Evolutionary conservation across 2,797 vertebrate species (phyloP).

Genomic region (Esox masquinongy): DNA sequence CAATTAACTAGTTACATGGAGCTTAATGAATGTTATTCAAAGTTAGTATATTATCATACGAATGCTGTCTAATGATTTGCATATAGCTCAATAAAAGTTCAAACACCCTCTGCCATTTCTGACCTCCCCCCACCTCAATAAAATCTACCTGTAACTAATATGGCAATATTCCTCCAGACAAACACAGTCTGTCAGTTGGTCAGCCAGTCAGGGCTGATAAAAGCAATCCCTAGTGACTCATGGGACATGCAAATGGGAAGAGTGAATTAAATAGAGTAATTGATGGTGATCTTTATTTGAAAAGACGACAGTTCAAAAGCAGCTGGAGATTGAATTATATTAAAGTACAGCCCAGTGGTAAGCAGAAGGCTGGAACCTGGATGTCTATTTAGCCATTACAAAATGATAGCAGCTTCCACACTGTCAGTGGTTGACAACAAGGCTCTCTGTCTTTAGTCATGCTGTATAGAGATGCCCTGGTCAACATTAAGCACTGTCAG

Average conservation of each 20-base stretch:
- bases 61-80: too few species aligned
- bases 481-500: neutral
- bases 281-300: slow-evolving; percentile 21
- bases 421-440: slow-evolving; percentile 2
- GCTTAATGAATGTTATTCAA: too few species aligned
- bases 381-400: neutral
- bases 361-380: neutral
- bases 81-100: too few species aligned
- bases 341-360: slow-evolving; percentile 17
- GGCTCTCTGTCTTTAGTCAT: slow-evolving; percentile 9
- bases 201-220: neutral
- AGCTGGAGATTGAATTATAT: neutral
- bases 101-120: too few species aligned
- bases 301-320: slow-evolving; percentile 28
- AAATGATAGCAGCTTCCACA: slow-evolving; percentile 23
- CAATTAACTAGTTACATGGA: too few species aligned
- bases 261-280: slow-evolving; percentile 30
- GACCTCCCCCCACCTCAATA: too few species aligned
- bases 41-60: too few species aligned
- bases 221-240: slow-evolving; percentile 7
- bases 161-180: too few species aligned
- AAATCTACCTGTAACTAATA: too few species aligned
- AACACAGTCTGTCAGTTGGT: too few species aligned
- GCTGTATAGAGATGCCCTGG: slow-evolving; percentile 11
- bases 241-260: neutral